These are phyloP conservation scores for Pocota personata DNA, from an alignment of 2,888 invertebrate genomes.

Conservation along the genomic window DNA sequence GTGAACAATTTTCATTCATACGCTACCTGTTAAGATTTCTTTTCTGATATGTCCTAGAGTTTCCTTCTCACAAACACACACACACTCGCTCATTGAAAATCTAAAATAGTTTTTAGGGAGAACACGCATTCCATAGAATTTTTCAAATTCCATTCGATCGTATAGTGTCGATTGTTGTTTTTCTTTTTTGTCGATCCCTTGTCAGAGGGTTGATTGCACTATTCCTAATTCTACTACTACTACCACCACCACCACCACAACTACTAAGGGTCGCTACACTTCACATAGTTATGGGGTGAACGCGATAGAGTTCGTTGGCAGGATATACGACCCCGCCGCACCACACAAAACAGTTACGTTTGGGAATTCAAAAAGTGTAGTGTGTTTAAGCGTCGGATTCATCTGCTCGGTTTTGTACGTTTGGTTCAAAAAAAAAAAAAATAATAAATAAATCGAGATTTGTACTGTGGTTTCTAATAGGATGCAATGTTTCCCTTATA, in stretches of 20 bases:
- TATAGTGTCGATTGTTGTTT: conserved; percentile 32
- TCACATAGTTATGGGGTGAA: conserved; percentile 33
- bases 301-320: conserved; percentile 58
- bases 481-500: background rate
- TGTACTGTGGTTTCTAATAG: background rate
- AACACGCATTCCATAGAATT: conserved; percentile 60
- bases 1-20: conserved; percentile 6
- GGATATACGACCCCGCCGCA: conserved; percentile 68
- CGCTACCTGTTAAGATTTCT: conserved; percentile 45
- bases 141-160: conserved; percentile 71
- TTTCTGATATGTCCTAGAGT: conserved; percentile 7
- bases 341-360: conserved; percentile 67
- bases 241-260: conserved; percentile 41
- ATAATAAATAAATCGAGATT: background rate
- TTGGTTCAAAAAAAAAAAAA: background rate
- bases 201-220: conserved; percentile 67
- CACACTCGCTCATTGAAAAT: background rate
- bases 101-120: conserved; percentile 42
- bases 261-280: conserved; percentile 51
- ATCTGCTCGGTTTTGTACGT: background rate
- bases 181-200: conserved; percentile 20
- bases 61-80: background rate
- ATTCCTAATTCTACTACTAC: conserved; percentile 37
- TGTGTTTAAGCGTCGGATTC: conserved; percentile 32
- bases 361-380: conserved; percentile 72